Evolutionary conservation across 2,797 vertebrate genomes (phyloP).

Genomic region (Schizopygopsis pylzovi): DNA sequence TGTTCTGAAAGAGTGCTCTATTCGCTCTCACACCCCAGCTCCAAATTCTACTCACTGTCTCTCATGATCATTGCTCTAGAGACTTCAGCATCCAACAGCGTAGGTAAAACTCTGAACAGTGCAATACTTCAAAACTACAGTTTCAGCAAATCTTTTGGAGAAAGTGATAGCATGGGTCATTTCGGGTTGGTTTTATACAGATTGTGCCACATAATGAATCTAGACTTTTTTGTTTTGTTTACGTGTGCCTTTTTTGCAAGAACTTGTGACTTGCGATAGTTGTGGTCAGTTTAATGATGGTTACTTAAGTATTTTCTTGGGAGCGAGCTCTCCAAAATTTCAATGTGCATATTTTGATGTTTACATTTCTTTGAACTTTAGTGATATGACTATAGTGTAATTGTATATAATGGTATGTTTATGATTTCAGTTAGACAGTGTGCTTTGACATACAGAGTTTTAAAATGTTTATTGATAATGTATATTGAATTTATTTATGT

Average conservation of each 20-base stretch:
- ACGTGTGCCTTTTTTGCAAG: not conserved
- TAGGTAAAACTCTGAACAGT: constrained; percentile 4
- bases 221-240: not conserved
- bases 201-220: not conserved
- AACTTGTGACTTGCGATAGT: not conserved
- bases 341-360: not conserved
- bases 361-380: not conserved
- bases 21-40: constrained; percentile 6
- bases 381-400: not conserved
- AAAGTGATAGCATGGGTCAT: not conserved
- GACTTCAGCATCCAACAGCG: not conserved
- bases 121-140: not conserved
- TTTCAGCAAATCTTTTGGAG: not conserved
- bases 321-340: not conserved
- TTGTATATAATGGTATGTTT: not conserved
- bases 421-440: not conserved
- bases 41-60: not conserved
- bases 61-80: not conserved
- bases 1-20: constrained; percentile 7
- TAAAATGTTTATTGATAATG: not conserved
- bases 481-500: not conserved
- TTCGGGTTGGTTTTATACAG: not conserved
- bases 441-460: not conserved
- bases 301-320: not conserved
- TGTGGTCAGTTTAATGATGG: not conserved